Conservation (phyloP, 2,113 vertebrate species). For the Corynorhinus townsendii region DNA sequence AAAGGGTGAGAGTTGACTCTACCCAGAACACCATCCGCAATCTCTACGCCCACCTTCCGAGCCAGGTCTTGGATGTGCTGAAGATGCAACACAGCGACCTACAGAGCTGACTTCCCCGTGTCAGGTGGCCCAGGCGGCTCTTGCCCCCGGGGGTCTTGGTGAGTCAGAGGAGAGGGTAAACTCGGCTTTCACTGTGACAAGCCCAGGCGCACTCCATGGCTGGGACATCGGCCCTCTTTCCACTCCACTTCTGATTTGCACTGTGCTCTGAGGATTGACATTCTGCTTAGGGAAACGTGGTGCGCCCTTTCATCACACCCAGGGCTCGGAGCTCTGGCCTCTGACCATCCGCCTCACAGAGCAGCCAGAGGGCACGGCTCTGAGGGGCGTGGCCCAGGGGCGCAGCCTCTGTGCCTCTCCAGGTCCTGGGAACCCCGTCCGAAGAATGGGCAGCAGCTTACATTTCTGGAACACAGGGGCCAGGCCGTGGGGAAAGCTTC, state of each 20-base stretch:
- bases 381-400: neutral
- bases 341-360: neutral
- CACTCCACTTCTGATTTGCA: neutral
- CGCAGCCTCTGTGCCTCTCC: neutral
- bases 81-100: neutral
- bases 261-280: neutral
- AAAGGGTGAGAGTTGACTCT: neutral
- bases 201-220: neutral
- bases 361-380: neutral
- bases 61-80: neutral
- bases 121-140: neutral
- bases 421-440: neutral
- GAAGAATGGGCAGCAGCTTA: neutral
- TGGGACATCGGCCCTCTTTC: neutral
- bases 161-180: neutral
- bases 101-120: no score
- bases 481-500: neutral
- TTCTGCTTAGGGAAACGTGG: conserved; percentile 60
- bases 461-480: accelerated
- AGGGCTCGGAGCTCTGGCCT: neutral
- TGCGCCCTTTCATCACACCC: accelerated
- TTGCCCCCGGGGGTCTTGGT: neutral
- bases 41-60: accelerated
- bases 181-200: neutral
- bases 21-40: no score